These are phyloP conservation scores for Eupithecia subumbrata DNA, from an alignment of 2,888 invertebrate species.

Conservation along the genomic window DNA sequence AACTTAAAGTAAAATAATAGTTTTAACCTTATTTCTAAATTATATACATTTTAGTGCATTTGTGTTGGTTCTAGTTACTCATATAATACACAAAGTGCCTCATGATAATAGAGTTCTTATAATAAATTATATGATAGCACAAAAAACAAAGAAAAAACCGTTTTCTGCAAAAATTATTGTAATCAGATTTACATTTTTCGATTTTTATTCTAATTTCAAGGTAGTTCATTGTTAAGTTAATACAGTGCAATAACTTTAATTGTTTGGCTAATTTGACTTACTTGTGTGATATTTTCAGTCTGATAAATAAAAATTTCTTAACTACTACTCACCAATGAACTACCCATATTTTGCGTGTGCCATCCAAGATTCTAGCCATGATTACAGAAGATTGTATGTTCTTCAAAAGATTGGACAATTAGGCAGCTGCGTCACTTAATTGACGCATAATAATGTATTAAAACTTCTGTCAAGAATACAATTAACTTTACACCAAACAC, in stretches of 20 bases:
- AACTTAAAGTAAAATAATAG: constrained; percentile 50
- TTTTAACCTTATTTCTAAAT: constrained; percentile 40
- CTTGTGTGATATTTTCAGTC: background rate
- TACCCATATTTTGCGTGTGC: constrained; percentile 6
- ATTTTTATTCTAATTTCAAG: constrained; percentile 1
- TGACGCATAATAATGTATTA: background rate
- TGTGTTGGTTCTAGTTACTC: constrained; percentile 31
- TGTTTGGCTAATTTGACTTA: constrained; percentile 18
- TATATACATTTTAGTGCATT: constrained; percentile 42
- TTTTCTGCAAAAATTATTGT: background rate
- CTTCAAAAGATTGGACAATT: background rate
- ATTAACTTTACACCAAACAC: background rate
- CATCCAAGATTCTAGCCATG: background rate
- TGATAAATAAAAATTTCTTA: background rate
- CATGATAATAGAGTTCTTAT: background rate
- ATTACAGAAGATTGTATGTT: background rate
- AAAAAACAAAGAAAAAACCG: background rate
- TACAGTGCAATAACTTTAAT: background rate
- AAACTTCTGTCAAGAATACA: background rate
- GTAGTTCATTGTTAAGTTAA: background rate
- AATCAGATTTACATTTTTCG: background rate
- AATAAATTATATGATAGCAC: background rate
- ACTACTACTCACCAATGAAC: constrained; percentile 17
- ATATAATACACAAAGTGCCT: background rate
- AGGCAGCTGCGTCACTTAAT: background rate